phyloP scores from a whole-genome alignment of 2,113 vertebrate species.

The human region GRCh38 chr1:150751001-150751500 shows the following conservation, averaged over 20 bases:
- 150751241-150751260: neutral
- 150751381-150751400: too few species aligned
- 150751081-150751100: neutral
- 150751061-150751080: neutral
- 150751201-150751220: neutral
- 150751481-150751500: too few species aligned
- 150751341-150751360: too few species aligned
- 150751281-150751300: too few species aligned
- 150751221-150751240: neutral
- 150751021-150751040: conserved; percentile 1
- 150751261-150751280: too few species aligned
- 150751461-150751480: too few species aligned
- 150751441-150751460: too few species aligned
- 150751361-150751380: too few species aligned
- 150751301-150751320: too few species aligned
- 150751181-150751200: neutral
- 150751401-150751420: too few species aligned
- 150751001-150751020: neutral
- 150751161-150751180: neutral
- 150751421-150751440: too few species aligned
- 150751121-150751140: neutral
- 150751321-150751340: too few species aligned
- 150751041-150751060: conserved; percentile 35
- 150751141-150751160: neutral
- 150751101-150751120: neutral